phyloP scores from a whole-genome alignment of 53 echinoderm and acorn worm species.

The Pentamera pediparva region DNA sequence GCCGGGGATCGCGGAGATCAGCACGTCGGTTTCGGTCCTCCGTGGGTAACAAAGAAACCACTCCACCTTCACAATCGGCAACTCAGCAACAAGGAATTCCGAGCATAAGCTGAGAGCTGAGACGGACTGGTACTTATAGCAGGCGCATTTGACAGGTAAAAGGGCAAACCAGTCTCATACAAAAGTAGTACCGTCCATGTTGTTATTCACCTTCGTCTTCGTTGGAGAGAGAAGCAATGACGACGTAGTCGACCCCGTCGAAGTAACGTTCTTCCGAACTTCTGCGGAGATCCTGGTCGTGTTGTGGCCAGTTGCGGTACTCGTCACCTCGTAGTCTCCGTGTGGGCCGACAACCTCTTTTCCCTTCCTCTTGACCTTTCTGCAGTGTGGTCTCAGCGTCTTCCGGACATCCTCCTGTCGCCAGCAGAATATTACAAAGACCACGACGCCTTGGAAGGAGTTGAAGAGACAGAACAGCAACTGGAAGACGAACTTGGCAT shows the following conservation, averaged over 20 bases:
- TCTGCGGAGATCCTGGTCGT: not conserved
- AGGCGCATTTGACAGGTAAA: too few species aligned
- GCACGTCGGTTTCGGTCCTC: too few species aligned
- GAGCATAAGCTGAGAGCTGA: too few species aligned
- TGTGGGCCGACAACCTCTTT: constrained; percentile 23
- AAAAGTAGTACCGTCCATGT: not conserved
- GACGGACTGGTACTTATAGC: too few species aligned
- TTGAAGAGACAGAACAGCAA: constrained; percentile 82
- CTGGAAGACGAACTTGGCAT: constrained; percentile 59
- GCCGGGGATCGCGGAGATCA: too few species aligned
- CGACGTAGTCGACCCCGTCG: constrained; percentile 2
- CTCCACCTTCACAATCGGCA: too few species aligned
- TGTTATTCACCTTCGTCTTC: not conserved
- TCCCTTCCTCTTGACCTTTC: constrained; percentile 7
- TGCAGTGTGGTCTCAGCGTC: constrained; percentile 28
- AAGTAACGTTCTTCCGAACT: not conserved
- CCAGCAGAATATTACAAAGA: constrained; percentile 77
- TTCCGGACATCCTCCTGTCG: constrained; percentile 69
- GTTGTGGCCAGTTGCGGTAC: not conserved
- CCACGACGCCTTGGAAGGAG: constrained; percentile 74
- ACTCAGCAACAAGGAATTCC: too few species aligned
- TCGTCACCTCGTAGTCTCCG: constrained; percentile 19
- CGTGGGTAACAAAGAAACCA: too few species aligned
- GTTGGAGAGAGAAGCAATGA: not conserved
- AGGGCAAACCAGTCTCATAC: too few species aligned